Conservation (phyloP, 2,113 vertebrate species). For the Rattus rattus region DNA sequence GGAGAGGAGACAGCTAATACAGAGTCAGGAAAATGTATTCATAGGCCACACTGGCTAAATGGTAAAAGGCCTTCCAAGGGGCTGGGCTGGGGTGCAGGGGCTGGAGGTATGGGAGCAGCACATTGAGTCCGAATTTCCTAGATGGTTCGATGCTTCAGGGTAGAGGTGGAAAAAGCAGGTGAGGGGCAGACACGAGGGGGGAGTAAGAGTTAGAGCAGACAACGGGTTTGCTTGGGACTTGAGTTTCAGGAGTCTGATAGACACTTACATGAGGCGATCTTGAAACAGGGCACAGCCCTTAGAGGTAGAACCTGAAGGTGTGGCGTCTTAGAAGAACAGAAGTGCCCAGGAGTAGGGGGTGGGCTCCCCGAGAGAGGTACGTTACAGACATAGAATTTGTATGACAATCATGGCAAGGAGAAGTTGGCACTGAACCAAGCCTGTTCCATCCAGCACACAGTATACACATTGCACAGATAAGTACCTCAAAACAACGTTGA, state of each 20-base stretch:
- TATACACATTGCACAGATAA: background rate
- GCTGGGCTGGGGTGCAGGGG: background rate
- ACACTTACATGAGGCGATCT: background rate
- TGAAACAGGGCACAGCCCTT: too few relatives aligned
- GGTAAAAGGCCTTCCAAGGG: too few relatives aligned
- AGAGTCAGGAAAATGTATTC: background rate
- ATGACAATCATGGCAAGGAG: background rate
- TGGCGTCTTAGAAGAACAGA: background rate
- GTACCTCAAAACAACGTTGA: background rate
- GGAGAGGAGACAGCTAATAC: background rate
- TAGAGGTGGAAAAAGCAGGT: background rate
- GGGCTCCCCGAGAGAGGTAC: background rate
- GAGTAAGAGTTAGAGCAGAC: background rate
- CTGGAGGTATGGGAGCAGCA: background rate
- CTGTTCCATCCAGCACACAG: too few relatives aligned
- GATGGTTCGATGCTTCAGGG: background rate
- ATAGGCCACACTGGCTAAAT: background rate
- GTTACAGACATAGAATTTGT: fast-evolving
- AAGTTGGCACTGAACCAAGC: background rate
- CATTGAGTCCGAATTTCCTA: background rate
- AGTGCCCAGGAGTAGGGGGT: background rate
- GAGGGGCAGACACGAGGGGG: background rate
- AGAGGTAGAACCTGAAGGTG: background rate
- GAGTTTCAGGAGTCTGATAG: background rate
- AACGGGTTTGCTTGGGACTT: background rate